phyloP scores from a whole-genome alignment of 2,797 vertebrate species.

The Smutsia gigantea region DNA sequence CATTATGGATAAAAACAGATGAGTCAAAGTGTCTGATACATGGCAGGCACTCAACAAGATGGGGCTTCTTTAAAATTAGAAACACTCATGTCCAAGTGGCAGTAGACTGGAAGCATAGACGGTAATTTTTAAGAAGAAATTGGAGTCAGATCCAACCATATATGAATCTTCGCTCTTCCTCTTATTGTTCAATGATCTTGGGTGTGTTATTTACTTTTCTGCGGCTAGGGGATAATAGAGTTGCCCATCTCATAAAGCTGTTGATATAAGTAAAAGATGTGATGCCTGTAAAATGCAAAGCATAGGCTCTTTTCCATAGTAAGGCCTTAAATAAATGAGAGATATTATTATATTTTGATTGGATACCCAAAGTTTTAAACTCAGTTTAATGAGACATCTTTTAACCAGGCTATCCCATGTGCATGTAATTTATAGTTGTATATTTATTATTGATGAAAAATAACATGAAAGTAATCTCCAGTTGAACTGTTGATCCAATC shows the following conservation, averaged over 20 bases:
- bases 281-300: constrained; percentile 7
- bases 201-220: background rate
- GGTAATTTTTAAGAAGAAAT: background rate
- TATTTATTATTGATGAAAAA: constrained; percentile 50
- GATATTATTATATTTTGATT: background rate
- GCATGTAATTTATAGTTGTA: background rate
- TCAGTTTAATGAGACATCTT: constrained; percentile 49
- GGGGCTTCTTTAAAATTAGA: constrained; percentile 44
- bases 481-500: constrained; percentile 62
- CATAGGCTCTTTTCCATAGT: background rate
- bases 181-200: background rate
- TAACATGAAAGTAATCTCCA: constrained; percentile 61
- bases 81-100: background rate
- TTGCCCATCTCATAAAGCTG: background rate
- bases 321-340: constrained; percentile 38
- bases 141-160: background rate
- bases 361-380: constrained; percentile 42
- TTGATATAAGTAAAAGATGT: background rate
- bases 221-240: background rate
- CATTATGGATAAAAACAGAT: background rate
- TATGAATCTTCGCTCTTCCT: background rate
- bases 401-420: background rate
- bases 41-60: background rate
- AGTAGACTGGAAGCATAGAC: background rate
- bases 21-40: background rate